These are phyloP conservation scores for Branchipolynoe longqiensis DNA, from an alignment of 2,888 invertebrate genomes.

Conservation along the genomic window DNA sequence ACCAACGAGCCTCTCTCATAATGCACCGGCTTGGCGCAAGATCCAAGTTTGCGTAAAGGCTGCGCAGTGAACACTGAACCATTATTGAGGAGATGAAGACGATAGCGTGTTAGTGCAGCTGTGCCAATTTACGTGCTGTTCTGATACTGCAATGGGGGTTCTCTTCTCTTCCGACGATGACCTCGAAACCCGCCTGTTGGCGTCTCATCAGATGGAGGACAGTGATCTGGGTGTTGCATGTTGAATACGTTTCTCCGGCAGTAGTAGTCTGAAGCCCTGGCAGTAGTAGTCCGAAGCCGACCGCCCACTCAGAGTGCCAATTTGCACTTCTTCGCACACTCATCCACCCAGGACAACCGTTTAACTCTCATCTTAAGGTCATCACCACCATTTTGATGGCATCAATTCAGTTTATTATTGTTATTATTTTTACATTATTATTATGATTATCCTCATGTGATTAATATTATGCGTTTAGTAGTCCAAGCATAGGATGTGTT, in stretches of 20 bases:
- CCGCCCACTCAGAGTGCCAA: neutral
- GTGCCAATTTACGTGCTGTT: conserved; percentile 14
- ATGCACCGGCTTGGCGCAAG: no score
- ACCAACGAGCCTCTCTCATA: no score
- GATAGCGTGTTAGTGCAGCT: conserved; percentile 23
- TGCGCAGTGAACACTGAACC: conserved; percentile 30
- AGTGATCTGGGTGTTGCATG: conserved; percentile 1
- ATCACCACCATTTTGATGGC: neutral
- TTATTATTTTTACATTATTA: conserved; percentile 28
- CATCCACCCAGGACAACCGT: neutral
- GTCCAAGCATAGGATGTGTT: neutral
- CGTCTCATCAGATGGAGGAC: conserved; percentile 9
- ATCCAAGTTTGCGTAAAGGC: no score
- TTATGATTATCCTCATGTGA: neutral
- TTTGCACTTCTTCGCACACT: neutral
- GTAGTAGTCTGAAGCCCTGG: no score
- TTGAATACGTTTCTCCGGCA: conserved; percentile 5
- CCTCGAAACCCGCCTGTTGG: neutral
- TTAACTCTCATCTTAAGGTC: neutral
- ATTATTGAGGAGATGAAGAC: conserved; percentile 30
- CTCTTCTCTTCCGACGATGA: conserved; percentile 2
- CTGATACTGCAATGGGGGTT: no score
- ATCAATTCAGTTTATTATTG: conserved; percentile 19
- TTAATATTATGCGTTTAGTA: neutral
- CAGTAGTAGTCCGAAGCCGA: no score